Evolutionary conservation across 2,113 vertebrate genomes (phyloP).

Genomic region (Dromaius novaehollandiae): DNA sequence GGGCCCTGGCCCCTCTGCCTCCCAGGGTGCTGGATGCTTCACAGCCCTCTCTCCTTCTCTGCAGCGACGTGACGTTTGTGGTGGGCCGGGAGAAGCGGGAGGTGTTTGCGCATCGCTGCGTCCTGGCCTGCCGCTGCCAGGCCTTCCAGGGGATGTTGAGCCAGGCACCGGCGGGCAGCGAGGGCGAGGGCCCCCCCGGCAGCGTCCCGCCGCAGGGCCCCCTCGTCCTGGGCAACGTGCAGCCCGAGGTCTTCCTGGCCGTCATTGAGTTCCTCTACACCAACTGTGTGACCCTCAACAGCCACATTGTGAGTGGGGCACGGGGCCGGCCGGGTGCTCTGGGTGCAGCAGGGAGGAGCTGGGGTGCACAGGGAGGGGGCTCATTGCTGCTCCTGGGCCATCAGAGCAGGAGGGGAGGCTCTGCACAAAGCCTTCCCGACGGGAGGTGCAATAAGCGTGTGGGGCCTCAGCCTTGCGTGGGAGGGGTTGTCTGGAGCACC

Average conservation of each 20-base stretch:
- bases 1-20: background rate
- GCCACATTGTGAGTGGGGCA: slow-evolving; percentile 72
- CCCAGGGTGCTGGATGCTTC: background rate
- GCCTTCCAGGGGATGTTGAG: slow-evolving; percentile 75
- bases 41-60: background rate
- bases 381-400: background rate
- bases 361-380: background rate
- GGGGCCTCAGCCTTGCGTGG: background rate
- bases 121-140: slow-evolving; percentile 78
- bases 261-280: slow-evolving; percentile 85
- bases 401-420: background rate
- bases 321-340: background rate
- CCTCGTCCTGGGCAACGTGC: slow-evolving; percentile 74
- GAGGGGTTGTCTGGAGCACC: background rate
- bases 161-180: background rate
- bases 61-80: slow-evolving; percentile 80
- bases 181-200: background rate
- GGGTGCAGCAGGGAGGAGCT: background rate
- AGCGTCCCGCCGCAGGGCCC: slow-evolving; percentile 6
- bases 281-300: slow-evolving; percentile 77
- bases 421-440: background rate
- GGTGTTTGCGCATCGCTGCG: slow-evolving; percentile 81
- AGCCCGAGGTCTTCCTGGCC: slow-evolving; percentile 79
- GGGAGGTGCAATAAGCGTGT: background rate
- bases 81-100: slow-evolving; percentile 79